A percentile compares a stretch with the other conserved stretches of the same genome.
Conservation (phyloP, 2,888 invertebrate species). For the Lathronympha strigana region DNA sequence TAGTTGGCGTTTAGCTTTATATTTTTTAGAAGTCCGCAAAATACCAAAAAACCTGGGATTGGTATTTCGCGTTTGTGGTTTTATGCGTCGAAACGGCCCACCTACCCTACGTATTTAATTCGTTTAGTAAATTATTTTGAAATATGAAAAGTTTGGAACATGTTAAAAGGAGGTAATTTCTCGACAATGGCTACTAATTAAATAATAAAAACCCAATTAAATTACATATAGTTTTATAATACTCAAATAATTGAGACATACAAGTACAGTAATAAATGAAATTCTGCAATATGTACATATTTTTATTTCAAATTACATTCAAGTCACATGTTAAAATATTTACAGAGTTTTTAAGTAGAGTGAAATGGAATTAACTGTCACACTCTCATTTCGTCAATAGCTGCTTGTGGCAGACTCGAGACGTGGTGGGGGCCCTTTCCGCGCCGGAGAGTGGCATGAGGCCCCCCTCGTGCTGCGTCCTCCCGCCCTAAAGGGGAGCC, state of each 20-base stretch:
- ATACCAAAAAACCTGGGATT: no score
- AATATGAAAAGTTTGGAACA: no score
- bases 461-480: slow-evolving; percentile 57
- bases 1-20: slow-evolving; percentile 8
- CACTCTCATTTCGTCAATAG: slow-evolving; percentile 96
- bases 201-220: slow-evolving; percentile 42
- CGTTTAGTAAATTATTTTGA: no score
- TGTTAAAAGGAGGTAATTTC: no score
- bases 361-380: slow-evolving; percentile 85
- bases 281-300: slow-evolving; percentile 52
- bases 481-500: slow-evolving; percentile 66
- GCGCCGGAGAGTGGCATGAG: slow-evolving; percentile 75
- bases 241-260: slow-evolving; percentile 68
- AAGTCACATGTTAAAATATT: slow-evolving; percentile 54
- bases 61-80: no score
- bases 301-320: slow-evolving; percentile 69
- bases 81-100: no score
- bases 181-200: no score
- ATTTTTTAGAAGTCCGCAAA: slow-evolving; percentile 9
- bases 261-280: slow-evolving; percentile 67
- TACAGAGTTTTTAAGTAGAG: slow-evolving; percentile 61
- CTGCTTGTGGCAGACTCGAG: slow-evolving; percentile 90
- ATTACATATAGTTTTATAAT: slow-evolving; percentile 74
- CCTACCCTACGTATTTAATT: no score
- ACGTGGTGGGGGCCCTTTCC: slow-evolving; percentile 78